Evolutionary conservation across 2,113 vertebrate species (phyloP), one percentile per base, ranked within the genome.

Genomic region (Cynocephalus volans): DNA sequence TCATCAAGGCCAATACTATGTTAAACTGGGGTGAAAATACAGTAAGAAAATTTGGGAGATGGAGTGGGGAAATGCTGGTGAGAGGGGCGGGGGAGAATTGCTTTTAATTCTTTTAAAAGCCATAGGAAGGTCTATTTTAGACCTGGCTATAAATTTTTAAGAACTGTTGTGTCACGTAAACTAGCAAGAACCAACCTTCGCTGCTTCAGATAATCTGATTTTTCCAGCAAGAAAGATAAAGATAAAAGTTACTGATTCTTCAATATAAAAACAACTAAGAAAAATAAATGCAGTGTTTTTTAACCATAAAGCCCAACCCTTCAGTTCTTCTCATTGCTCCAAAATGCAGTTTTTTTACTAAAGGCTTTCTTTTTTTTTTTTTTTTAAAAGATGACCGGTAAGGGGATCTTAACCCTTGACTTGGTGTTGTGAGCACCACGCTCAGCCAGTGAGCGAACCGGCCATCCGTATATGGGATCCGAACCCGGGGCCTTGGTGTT

Each of bases 291-390:
- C 45, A 62, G 24, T 96, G 18, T 87, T 91, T 84, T 72, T 84
- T 92, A 17, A 93, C n/a, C 62, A 64, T 28, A 72, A 90, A 94
- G 58, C 31, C 13, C 36, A 91, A 14, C 15, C 33, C 3, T 80
- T 88, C 26, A 8, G 24, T 76, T 95, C 73, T 92, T 94, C 84
- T 95, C 64, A 69, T 93, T 96, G 69, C 76, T 96, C n/a, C 26
- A 70, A 86, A 88, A 73, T 8, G 52, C 67, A 56, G 5, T 96
- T 95, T 95, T 93, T 80, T 60, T 91, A 8, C 54, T 84, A 75
- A 52, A 65, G 84, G 36, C 65, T 95, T 96, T 95, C 87, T 90
- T n/a, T n/a, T n/a, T n/a, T n/a, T n/a, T n/a, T n/a, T n/a, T n/a
- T n/a, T n/a, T n/a, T n/a, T n/a, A n/a, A n/a, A n/a, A n/a, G n/a